Evolutionary conservation across 2,797 vertebrate species (phyloP), one percentile per base, ranked within the genome.

Genomic region (Artibeus lituratus): DNA sequence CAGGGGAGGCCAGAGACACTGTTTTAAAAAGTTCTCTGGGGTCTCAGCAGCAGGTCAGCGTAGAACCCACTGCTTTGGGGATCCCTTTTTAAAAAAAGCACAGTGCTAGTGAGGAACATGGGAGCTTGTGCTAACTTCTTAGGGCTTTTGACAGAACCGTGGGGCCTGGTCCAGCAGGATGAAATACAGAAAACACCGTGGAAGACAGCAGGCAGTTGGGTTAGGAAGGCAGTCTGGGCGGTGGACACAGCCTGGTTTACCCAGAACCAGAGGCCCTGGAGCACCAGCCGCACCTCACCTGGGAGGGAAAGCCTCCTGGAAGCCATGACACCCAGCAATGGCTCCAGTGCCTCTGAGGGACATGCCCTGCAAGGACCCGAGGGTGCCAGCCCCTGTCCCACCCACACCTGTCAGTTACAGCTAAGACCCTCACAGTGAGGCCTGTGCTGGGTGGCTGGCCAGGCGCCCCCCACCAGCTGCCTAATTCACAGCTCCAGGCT

Each of bases 391-490:
- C 81, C n/a, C 29, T 69, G 35, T 55, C 49, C 21, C 12, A 44
- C 24, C 10, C 7, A 2, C 44, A 39, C 35, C 37, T 24, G 15
- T 55, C 1, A 6, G 0, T n/a, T 11, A 62, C 0, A 5, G 51
- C 51, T 24, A 18, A 70, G 35, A 42, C 4, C 1, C 26, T 4
- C 8, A 32, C 21, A 35, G 65, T 3, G 5, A 42, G 44, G 86
- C 57, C 5, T 5, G 5, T 10, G n/a, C 24, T 15, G 1, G 44
- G 4, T 0, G 15, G n/a, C 9, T 2, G 51, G 51, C 8, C 82
- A 9, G 22, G 67, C 1, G 7, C 39, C 42, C 77, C 19, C 2
- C 1, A 16, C 49, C 67, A 35, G 21, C 12, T 35, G 22, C 67
- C 15, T 1, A 39, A 26, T 26, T 10, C n/a, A 7, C 6, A 73